Conservation (phyloP, 2,888 invertebrate genomes). For the Eupithecia inturbata region DNA sequence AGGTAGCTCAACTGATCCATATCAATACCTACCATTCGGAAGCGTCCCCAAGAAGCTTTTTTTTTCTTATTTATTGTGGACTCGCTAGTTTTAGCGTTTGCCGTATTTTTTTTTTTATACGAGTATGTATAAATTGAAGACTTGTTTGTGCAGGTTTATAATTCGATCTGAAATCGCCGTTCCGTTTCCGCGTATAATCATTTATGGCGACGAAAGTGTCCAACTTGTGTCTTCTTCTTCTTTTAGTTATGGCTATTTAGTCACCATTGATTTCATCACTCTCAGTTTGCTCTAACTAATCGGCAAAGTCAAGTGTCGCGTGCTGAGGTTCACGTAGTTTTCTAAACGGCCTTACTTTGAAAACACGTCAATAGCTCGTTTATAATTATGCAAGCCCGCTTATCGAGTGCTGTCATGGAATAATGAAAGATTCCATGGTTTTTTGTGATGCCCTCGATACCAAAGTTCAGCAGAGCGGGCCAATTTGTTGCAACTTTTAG, state of each 20-base stretch:
- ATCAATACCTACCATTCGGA: too few relatives aligned
- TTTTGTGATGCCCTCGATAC: neutral
- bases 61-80: too few relatives aligned
- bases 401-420: constrained; percentile 18
- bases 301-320: neutral
- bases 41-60: too few relatives aligned
- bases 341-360: constrained; percentile 13
- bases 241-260: neutral
- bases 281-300: neutral
- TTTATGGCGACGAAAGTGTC: neutral
- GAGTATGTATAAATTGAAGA: too few relatives aligned
- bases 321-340: constrained; percentile 18
- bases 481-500: neutral
- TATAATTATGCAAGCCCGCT: constrained; percentile 17
- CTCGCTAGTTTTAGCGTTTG: too few relatives aligned
- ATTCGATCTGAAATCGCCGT: neutral
- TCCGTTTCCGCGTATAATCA: neutral
- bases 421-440: neutral
- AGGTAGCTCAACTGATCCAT: too few relatives aligned
- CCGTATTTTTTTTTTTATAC: too few relatives aligned
- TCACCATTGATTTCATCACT: neutral
- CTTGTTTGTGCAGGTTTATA: too few relatives aligned
- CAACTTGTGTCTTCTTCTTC: neutral
- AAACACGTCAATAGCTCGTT: constrained; percentile 25
- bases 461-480: neutral